Conservation (phyloP, 1,140 invertebrate species). For the Penaeus japonicus region DNA sequence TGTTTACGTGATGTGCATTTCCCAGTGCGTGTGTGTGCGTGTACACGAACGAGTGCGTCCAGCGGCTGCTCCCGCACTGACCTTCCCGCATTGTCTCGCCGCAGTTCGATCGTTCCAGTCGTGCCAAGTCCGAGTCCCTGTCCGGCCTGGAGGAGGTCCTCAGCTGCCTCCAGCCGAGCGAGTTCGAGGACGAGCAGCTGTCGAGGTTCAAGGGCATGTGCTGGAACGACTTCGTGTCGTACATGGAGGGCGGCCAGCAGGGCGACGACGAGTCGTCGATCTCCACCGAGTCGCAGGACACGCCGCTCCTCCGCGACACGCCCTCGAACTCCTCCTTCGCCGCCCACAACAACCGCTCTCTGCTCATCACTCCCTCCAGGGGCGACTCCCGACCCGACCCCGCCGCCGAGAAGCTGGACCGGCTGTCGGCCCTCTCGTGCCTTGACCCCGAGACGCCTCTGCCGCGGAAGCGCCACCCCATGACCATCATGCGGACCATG, state of each 20-base stretch:
- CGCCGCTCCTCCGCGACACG: slow-evolving; percentile 17
- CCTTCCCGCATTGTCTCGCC: neutral
- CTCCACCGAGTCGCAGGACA: neutral
- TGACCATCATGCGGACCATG: slow-evolving; percentile 59
- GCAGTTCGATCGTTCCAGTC: slow-evolving; percentile 70
- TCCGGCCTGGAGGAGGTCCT: slow-evolving; percentile 70
- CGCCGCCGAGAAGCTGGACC: slow-evolving; percentile 26
- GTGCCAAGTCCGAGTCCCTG: slow-evolving; percentile 68
- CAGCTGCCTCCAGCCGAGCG: slow-evolving; percentile 67
- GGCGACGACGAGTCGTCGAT: slow-evolving; percentile 7
- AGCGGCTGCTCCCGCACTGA: neutral
- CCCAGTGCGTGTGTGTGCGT: neutral
- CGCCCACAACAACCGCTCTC: slow-evolving; percentile 24
- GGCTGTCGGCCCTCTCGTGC: slow-evolving; percentile 34
- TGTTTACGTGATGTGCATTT: neutral
- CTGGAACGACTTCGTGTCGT: slow-evolving; percentile 65
- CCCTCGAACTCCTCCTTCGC: slow-evolving; percentile 19
- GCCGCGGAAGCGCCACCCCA: slow-evolving; percentile 54
- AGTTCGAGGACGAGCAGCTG: slow-evolving; percentile 71
- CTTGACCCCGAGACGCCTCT: slow-evolving; percentile 39
- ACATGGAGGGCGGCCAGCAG: slow-evolving; percentile 58
- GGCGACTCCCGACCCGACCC: neutral
- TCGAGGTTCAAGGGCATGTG: slow-evolving; percentile 68
- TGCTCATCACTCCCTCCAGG: slow-evolving; percentile 28
- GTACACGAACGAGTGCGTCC: too few species aligned